Evolutionary conservation across 2,888 invertebrate genomes (phyloP), one percentile per base, ranked within the genome.

Genomic region (Noctua janthina): DNA sequence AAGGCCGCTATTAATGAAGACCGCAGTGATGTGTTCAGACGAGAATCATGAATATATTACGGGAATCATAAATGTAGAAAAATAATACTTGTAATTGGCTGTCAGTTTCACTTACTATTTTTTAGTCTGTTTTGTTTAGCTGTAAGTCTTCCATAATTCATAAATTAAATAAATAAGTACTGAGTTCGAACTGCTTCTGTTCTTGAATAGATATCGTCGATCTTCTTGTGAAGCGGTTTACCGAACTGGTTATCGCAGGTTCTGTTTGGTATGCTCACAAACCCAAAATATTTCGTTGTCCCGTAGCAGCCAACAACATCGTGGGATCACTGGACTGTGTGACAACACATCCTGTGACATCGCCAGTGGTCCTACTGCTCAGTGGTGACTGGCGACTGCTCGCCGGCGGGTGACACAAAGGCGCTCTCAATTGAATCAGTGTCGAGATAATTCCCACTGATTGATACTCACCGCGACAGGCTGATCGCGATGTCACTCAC

Each of bases 371-470:
- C 49, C n/a, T 49, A n/a, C 39, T 15, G 51, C 4, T 23, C 7
- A n/a, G 17, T 23, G 5, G 29, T 17, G 29, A 7, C 78, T 23
- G 5, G 29, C 13, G 29, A 7, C 78, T 23, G 54, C 17, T 54
- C 15, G 15, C 62, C n/a, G 59, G 10, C 46, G 54, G n/a, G n/a
- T n/a, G 20, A 2, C 46, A 80, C 49, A 76, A 49, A 76, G 64
- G 49, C 77, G 46, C 15, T 62, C 74, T 80, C 74, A 83, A 83
- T 83, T 85, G 82, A 79, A 85, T 81, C 68, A 76, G 71, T 81
- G 81, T n/a, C 64, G 70, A 11, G 79, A 20, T 46, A 35, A 43
- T 43, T 39, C 17, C 43, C 51, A 39, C 39, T 76, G 70, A 78
- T 68, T 49, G 83, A 20, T 75, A 13, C 17, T 79, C 20, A 13